These are phyloP conservation scores for Cheirogaleus medius DNA, from an alignment of 2,113 vertebrate genomes.

Conservation along the genomic window DNA sequence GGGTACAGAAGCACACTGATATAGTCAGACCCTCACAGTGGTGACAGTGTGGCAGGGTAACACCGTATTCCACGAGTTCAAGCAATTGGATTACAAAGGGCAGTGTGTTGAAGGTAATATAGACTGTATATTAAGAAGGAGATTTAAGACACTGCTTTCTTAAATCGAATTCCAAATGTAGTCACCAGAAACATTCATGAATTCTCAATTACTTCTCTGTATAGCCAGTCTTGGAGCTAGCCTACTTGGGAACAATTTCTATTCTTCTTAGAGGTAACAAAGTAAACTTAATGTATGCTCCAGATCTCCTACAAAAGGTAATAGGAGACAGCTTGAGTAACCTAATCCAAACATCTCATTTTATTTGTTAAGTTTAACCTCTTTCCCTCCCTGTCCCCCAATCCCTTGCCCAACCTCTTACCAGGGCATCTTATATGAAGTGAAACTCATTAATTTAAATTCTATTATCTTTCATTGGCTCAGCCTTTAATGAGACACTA, in stretches of 20 bases:
- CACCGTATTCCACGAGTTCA: accelerated
- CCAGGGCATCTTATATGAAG: background rate
- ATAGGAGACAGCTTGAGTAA: background rate
- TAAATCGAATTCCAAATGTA: background rate
- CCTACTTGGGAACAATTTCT: background rate
- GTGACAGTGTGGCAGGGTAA: background rate
- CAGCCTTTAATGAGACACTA: background rate
- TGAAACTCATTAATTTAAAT: background rate
- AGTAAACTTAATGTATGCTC: background rate
- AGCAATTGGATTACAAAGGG: background rate
- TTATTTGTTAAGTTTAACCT: background rate
- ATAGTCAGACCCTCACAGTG: background rate
- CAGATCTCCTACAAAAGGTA: background rate
- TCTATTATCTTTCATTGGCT: background rate
- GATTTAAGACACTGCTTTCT: background rate
- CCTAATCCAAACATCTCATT: background rate
- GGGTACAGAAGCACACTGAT: background rate
- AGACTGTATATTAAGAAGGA: background rate
- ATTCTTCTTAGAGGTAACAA: background rate
- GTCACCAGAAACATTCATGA: background rate
- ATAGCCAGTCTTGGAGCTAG: background rate
- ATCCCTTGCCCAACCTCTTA: background rate
- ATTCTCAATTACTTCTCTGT: background rate
- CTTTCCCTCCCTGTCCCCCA: background rate
- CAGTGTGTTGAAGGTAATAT: background rate